phyloP scores from a whole-genome alignment of 2,113 vertebrate genomes.

The Acrocephalus arundinaceus region DNA sequence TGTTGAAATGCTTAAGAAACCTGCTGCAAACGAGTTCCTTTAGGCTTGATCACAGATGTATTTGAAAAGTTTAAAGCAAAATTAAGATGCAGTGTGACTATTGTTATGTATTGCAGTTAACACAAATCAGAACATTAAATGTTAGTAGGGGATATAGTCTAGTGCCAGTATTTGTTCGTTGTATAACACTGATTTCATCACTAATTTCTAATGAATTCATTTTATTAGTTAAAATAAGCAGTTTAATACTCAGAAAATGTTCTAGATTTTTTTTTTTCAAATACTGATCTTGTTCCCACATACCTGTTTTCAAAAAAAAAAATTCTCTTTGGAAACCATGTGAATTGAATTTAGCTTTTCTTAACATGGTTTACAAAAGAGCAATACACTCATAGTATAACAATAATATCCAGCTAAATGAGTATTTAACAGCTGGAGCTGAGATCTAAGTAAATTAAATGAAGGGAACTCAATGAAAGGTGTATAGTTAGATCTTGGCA shows the following conservation, averaged over 20 bases:
- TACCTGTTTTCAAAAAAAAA: background rate
- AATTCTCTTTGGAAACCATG: background rate
- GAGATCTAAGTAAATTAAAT: background rate
- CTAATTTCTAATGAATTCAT: background rate
- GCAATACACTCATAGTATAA: background rate
- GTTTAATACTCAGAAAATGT: background rate
- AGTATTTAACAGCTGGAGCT: background rate
- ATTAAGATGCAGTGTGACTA: background rate
- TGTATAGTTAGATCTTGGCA: background rate
- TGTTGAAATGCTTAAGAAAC: background rate
- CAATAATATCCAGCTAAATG: background rate
- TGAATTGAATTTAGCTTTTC: background rate
- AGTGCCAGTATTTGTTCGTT: background rate
- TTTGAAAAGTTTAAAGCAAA: background rate
- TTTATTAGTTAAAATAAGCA: background rate
- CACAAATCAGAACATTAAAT: background rate
- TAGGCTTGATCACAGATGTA: background rate
- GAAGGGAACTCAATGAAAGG: background rate
- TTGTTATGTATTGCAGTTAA: background rate
- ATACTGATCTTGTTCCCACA: background rate
- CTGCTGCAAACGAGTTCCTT: background rate
- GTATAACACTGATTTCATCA: background rate
- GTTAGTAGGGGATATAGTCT: background rate
- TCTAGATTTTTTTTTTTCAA: background rate
- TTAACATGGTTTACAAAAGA: background rate